Evolutionary conservation across 2,113 vertebrate species (phyloP).

Genomic region (Oostethus manadensis): DNA sequence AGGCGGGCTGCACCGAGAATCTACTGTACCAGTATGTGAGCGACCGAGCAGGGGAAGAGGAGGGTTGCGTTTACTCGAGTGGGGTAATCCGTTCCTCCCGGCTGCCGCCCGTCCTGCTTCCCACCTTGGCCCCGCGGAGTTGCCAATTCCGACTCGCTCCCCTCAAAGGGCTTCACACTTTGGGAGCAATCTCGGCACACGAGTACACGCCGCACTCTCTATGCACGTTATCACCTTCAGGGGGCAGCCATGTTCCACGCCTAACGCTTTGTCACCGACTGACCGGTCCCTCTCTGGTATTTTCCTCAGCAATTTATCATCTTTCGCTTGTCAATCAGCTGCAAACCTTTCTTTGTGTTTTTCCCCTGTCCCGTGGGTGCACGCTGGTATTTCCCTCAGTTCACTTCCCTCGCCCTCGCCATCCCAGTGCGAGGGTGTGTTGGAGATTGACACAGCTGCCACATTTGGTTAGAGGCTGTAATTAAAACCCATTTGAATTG

Average conservation of each 20-base stretch:
- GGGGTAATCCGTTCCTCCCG: constrained; percentile 54
- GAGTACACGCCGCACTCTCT: background rate
- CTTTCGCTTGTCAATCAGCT: background rate
- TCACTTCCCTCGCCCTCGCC: background rate
- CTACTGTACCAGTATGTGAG: constrained; percentile 8
- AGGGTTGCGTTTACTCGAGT: constrained; percentile 25
- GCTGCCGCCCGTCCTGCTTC: constrained; percentile 45
- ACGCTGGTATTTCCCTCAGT: constrained; percentile 1
- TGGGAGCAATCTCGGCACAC: constrained; percentile 37
- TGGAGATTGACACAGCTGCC: constrained; percentile 60
- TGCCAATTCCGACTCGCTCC: constrained; percentile 27
- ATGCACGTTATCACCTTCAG: constrained; percentile 37
- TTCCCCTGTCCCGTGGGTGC: background rate
- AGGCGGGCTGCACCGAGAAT: constrained; percentile 22
- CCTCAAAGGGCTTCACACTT: constrained; percentile 54
- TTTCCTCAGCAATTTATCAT: constrained; percentile 13
- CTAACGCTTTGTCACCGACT: background rate
- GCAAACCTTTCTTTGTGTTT: background rate
- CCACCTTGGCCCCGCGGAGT: constrained; percentile 35
- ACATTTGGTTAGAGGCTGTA: constrained; percentile 53
- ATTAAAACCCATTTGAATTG: constrained; percentile 63
- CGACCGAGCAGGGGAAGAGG: background rate
- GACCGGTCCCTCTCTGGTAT: constrained; percentile 1
- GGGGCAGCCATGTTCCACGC: constrained; percentile 60
- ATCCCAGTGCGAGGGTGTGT: constrained; percentile 17